These are phyloP conservation scores for Diploptera punctata DNA, from an alignment of 2,888 invertebrate species.

Conservation along the genomic window DNA sequence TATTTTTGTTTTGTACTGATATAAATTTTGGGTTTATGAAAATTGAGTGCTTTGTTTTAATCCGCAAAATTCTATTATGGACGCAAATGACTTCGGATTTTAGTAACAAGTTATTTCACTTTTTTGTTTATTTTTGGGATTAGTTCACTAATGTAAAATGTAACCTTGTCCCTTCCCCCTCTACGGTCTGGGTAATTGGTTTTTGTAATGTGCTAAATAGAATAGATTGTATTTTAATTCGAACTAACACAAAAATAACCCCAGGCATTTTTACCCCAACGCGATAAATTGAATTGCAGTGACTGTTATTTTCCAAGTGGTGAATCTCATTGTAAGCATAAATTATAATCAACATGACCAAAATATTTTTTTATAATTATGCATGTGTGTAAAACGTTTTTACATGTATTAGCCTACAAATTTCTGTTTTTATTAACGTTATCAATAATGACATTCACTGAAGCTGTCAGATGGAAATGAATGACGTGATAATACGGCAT, in stretches of 20 bases:
- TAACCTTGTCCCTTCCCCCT: background rate
- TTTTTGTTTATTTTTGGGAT: background rate
- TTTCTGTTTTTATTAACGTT: too few species aligned
- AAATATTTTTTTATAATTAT: too few species aligned
- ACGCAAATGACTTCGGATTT: background rate
- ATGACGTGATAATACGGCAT: too few species aligned
- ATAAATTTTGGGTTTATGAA: background rate
- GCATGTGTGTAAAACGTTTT: too few species aligned
- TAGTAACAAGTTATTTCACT: too few species aligned
- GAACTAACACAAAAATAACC: background rate
- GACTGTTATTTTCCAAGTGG: too few species aligned
- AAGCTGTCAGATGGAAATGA: too few species aligned
- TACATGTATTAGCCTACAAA: too few species aligned
- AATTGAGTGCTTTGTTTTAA: background rate
- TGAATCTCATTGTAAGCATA: too few species aligned
- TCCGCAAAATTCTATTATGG: conserved; percentile 3
- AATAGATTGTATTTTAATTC: background rate
- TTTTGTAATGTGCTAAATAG: background rate
- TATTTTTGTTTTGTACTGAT: background rate
- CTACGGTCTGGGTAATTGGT: conserved; percentile 17
- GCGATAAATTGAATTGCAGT: too few species aligned
- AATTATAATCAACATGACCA: too few species aligned
- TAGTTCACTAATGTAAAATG: background rate
- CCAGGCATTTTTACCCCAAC: background rate
- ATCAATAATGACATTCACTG: too few species aligned